Percentiles rank a stretch among this genome's conserved stretches.
phyloP scores from a whole-genome alignment of 2,888 invertebrate genomes.

The Lomographa bimaculata region DNA sequence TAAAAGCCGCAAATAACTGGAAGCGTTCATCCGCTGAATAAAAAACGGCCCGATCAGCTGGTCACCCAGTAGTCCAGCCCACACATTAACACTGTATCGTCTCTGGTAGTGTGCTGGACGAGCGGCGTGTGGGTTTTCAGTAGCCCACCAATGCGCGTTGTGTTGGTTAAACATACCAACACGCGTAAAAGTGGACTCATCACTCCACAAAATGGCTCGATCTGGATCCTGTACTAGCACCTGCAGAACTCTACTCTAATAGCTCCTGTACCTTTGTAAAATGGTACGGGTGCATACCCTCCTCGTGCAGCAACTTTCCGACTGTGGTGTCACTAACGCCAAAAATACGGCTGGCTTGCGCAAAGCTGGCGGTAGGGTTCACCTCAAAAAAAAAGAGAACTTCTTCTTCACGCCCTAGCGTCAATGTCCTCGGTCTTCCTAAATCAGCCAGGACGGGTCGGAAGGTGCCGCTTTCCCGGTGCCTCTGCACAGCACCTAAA shows the following conservation, averaged over 20 bases:
- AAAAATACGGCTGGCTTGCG: conserved; percentile 1
- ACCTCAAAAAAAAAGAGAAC: neutral
- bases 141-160: conserved; percentile 4
- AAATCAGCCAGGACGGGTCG: too few species aligned
- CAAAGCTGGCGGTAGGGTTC: conserved; percentile 1
- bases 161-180: neutral
- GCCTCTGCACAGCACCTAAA: too few species aligned
- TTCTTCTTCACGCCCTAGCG: too few species aligned
- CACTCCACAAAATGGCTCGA: too few species aligned
- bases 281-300: conserved; percentile 9
- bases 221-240: too few species aligned
- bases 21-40: too few species aligned
- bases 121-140: conserved; percentile 1
- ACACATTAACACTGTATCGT: neutral
- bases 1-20: too few species aligned
- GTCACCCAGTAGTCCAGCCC: conserved; percentile 23
- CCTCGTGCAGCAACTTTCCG: conserved; percentile 4
- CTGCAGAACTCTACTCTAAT: too few species aligned
- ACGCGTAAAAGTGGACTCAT: neutral
- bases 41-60: conserved; percentile 24
- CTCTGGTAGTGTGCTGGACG: neutral
- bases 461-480: too few species aligned
- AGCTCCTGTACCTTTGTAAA: conserved; percentile 4
- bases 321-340: neutral
- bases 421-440: too few species aligned